Base-by-base conservation (phyloP, 2,888 invertebrate species). In the Drosophila tanythrix region DNA sequence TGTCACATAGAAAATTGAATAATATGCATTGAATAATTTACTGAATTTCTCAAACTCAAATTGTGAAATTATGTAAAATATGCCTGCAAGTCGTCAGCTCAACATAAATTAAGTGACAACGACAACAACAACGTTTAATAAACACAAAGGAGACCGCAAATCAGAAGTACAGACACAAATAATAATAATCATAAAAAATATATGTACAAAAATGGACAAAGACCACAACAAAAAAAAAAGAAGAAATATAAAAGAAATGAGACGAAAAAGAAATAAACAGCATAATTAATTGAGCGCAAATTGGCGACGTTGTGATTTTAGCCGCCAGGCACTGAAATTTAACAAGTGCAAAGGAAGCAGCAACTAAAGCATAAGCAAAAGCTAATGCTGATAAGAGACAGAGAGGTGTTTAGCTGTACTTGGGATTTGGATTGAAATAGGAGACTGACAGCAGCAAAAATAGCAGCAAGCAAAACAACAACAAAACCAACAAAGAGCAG, bases 231-330 rank as follows among this genome's bases (percentile, higher is more conserved):
- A 35, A 43, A 31, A 40, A 40, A 29, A 21, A 11, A 43, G 10
- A 62, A 27, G 31, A 33, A 31, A 21, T 25, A 55, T 11, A 57
- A 10, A n/a, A 21, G 40, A 43, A n/a, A 21, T 43, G 31, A 58
- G 53, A 33, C 35, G 35, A 18, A 6, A 15, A 56, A 8, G 35
- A 48, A 33, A 69, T 72, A 65, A 63, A 79, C 71, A 78, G 67
- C 76, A 84, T 86, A 86, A 88, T 90, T 90, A 86, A 89, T 86
- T 88, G 86, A 86, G 86, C 88, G 88, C 90, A 89, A 86, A 86
- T 90, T 90, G 90, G 79, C 80, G 66, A 48, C 67, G 72, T 69
- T 79, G 65, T 66, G 89, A 89, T 85, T 89, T 89, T 75, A 69
- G 77, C 61, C 52, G 53, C 31, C 51, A 25, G 64, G 68, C 73